Evolutionary conservation across 2,797 vertebrate genomes (phyloP).

Genomic region (Typhlichthys eigenmanni): DNA sequence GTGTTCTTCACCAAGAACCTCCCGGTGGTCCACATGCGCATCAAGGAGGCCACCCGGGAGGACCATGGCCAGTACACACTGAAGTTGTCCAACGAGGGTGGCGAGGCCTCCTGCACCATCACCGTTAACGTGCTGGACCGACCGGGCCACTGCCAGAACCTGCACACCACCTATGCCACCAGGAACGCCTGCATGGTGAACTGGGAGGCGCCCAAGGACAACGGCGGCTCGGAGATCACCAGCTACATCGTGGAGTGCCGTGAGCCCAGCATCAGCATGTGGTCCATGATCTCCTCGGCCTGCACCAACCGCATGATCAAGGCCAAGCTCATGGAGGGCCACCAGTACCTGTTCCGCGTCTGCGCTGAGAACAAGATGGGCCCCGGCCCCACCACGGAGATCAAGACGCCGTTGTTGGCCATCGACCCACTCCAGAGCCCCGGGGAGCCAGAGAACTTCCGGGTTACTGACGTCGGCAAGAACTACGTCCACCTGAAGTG

Average conservation of each 20-base stretch:
- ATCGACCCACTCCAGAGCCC: constrained; percentile 94
- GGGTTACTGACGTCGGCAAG: constrained; percentile 91
- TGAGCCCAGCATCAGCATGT: constrained; percentile 90
- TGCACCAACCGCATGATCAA: constrained; percentile 94
- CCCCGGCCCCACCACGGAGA: constrained; percentile 89
- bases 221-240: constrained; percentile 97
- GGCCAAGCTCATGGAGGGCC: constrained; percentile 90
- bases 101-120: constrained; percentile 90
- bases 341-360: constrained; percentile 96
- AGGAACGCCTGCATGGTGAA: constrained; percentile 92
- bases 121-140: constrained; percentile 94
- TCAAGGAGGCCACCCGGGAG: constrained; percentile 90
- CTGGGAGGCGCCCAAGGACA: constrained; percentile 94
- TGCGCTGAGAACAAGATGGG: constrained; percentile 97
- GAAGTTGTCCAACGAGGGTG: constrained; percentile 92
- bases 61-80: constrained; percentile 95
- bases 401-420: constrained; percentile 89
- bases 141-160: constrained; percentile 94
- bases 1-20: constrained; percentile 84
- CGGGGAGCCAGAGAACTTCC: constrained; percentile 95
- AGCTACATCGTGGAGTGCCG: constrained; percentile 98
- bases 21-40: constrained; percentile 86
- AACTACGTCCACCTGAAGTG: constrained; percentile 92
- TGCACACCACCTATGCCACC: constrained; percentile 86
- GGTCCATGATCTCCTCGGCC: constrained; percentile 93